A percentile compares a stretch with the other conserved stretches of the same genome.
phyloP scores from a whole-genome alignment of 2,888 invertebrate species.

The Pseudeuparius sepicola region DNA sequence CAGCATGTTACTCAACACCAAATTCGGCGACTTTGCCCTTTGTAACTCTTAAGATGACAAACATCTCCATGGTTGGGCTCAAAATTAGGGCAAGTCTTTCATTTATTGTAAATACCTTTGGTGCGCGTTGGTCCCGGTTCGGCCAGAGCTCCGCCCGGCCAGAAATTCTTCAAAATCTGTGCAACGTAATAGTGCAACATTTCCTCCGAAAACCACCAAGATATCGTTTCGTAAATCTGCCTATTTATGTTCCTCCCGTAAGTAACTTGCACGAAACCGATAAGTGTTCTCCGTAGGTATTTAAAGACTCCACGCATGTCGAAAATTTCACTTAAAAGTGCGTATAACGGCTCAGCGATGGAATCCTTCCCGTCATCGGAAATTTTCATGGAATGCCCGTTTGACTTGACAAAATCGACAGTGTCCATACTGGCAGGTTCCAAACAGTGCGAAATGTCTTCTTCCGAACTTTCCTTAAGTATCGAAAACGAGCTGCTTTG shows the following conservation, averaged over 20 bases:
- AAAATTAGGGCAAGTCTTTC: too few relatives aligned
- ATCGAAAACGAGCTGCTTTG: conserved; percentile 27
- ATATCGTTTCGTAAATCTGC: conserved; percentile 78
- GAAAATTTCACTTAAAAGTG: conserved; percentile 78
- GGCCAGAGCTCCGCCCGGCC: conserved; percentile 75
- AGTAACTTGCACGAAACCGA: conserved; percentile 49
- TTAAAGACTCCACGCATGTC: conserved; percentile 83
- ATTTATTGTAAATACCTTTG: too few relatives aligned
- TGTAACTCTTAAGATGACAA: too few relatives aligned
- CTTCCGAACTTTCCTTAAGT: conserved; percentile 62
- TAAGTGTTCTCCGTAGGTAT: conserved; percentile 77
- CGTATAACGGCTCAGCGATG: conserved; percentile 85
- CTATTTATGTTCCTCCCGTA: conserved; percentile 85
- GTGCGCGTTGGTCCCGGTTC: conserved; percentile 44
- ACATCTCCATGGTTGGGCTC: too few relatives aligned
- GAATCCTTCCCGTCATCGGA: conserved; percentile 65
- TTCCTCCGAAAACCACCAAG: conserved; percentile 80
- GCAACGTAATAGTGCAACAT: conserved; percentile 85
- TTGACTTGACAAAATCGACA: conserved; percentile 37
- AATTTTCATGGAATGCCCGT: conserved; percentile 37
- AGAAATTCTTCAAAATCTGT: conserved; percentile 75
- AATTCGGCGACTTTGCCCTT: too few relatives aligned
- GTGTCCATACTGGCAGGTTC: conserved; percentile 48
- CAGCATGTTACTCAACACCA: too few relatives aligned
- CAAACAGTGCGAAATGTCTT: conserved; percentile 69